Evolutionary conservation across 2,888 invertebrate species (phyloP), one percentile per base, ranked within the genome.

Genomic region (Cephus runcator): DNA sequence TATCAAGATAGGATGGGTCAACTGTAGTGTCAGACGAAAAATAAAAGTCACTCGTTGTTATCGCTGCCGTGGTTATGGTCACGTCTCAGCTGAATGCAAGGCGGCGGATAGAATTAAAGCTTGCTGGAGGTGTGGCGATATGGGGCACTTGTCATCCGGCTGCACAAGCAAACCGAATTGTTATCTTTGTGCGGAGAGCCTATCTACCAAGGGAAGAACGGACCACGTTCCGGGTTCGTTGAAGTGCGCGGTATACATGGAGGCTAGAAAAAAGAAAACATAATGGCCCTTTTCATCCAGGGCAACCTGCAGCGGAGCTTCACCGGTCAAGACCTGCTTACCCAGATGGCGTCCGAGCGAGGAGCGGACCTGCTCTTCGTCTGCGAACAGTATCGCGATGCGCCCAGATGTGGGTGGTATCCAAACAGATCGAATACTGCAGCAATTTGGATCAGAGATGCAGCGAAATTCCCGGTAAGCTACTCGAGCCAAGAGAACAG

Each of bases 301-400:
- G 80, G 69, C 4, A 85, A 84, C 76, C 69, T 83, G 34, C 75
- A 83, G 34, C 56, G 82, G 30, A 76, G 81, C 75, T 76, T 69
- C 69, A 73, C 76, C 12, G 81, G 82, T 1, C 36, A 81, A 11
- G 69, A 75, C 3, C 81, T 83, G 3, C 69, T 79, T 15, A 31
- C 34, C 0, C 81, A 81, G 69, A 71, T 79, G 12, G 77, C 56
- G 12, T 23, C 33, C 6, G 81, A 83, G 33, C 73, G 73, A 12
- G 36, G 71, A 9, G 74, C 77, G 11, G 81, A 80, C 69, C 30
- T 81, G 56, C 31, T 81, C 11, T 56, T 84, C n/a, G 74, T 82
- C 69, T 79, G 82, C 73, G 84, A 85, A n/a, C 84, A 83, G 73
- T 83, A 85, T 73, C 56, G 75, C 40, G 68, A 78, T n/a, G 74